Evolutionary conservation across 2,888 invertebrate species (phyloP).

Genomic region (Neuroscelio doddi): DNA sequence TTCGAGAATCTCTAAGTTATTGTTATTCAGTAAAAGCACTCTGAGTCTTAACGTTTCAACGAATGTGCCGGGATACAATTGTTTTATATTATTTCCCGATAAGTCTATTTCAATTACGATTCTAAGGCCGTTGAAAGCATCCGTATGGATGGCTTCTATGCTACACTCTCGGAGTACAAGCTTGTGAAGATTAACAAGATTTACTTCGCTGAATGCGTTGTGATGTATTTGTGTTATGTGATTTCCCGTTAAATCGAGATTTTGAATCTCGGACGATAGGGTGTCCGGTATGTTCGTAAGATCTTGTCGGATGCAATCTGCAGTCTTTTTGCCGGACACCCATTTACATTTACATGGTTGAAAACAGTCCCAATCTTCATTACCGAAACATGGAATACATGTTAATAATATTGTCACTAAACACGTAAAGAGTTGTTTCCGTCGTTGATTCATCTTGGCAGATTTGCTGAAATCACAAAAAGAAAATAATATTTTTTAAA

Average conservation of each 20-base stretch:
- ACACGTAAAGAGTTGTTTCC: conserved; percentile 18
- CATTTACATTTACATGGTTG: conserved; percentile 86
- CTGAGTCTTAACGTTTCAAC: conserved; percentile 81
- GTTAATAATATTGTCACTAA: conserved; percentile 58
- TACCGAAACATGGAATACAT: conserved; percentile 70
- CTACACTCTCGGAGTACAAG: conserved; percentile 83
- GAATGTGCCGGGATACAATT: conserved; percentile 81
- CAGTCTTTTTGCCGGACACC: conserved; percentile 88
- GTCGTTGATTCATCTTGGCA: conserved; percentile 55
- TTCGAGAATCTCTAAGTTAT: conserved; percentile 81
- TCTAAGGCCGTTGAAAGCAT: conserved; percentile 83
- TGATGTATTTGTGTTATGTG: conserved; percentile 77
- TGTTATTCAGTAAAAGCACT: conserved; percentile 82
- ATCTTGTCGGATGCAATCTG: conserved; percentile 82
- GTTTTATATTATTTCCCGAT: conserved; percentile 81
- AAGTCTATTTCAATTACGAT: conserved; percentile 89
- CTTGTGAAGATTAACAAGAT: conserved; percentile 86
- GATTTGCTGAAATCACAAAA: conserved; percentile 3
- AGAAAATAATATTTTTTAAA: not conserved
- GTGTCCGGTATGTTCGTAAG: conserved; percentile 81
- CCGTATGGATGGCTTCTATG: conserved; percentile 81
- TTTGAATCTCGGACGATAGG: conserved; percentile 79
- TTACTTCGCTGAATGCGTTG: conserved; percentile 80
- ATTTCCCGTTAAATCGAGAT: conserved; percentile 82
- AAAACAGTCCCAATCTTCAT: conserved; percentile 76